Conservation (phyloP, 2,113 vertebrate genomes). For the Numenius arquata region DNA sequence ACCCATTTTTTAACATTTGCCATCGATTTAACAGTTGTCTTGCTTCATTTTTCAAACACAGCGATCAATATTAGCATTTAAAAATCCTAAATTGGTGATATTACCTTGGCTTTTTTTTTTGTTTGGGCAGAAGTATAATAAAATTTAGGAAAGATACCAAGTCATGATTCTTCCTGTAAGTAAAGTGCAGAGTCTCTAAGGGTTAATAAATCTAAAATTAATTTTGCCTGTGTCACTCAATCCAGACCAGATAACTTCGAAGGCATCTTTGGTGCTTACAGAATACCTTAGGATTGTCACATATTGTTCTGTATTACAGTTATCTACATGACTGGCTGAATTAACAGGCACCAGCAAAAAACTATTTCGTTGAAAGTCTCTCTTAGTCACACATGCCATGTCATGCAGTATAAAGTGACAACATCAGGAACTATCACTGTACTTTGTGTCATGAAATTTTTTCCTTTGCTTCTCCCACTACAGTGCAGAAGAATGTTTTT, state of each 20-base stretch:
- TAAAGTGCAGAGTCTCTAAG: not conserved
- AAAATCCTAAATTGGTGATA: not conserved
- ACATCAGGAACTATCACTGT: not conserved
- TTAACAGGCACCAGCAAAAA: not conserved
- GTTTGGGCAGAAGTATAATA: not conserved
- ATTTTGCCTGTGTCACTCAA: not conserved
- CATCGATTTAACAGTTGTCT: not conserved
- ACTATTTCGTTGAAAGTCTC: not conserved
- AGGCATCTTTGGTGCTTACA: not conserved
- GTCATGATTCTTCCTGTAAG: not conserved
- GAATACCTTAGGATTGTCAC: constrained; percentile 4
- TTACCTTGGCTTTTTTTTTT: not conserved
- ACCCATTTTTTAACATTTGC: not conserved
- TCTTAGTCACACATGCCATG: not conserved
- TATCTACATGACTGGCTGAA: not conserved
- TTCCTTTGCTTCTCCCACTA: not conserved
- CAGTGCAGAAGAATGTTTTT: not conserved
- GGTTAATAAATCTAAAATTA: not conserved
- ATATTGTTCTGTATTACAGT: not conserved
- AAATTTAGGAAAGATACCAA: not conserved
- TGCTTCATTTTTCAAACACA: not conserved
- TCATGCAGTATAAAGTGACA: not conserved
- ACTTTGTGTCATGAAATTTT: not conserved
- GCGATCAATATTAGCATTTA: not conserved
- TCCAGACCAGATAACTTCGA: not conserved